Conservation (phyloP, 37 sponge, comb jelly and placozoan species). For the Tethya wilhelma region DNA sequence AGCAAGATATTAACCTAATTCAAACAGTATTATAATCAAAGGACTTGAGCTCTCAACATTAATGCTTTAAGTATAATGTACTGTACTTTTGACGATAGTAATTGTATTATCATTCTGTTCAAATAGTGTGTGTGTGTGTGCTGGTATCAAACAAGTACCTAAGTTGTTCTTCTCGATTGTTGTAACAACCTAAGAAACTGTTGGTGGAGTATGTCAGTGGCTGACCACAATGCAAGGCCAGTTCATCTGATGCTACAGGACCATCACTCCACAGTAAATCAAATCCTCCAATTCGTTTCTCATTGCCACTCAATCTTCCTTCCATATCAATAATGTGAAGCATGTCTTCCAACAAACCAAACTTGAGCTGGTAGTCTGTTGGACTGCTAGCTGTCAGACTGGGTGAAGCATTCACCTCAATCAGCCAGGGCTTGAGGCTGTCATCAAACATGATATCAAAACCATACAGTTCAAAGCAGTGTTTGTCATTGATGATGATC, state of each 20-base stretch:
- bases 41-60: no score
- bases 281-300: slow-evolving; percentile 98
- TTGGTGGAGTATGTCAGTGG: slow-evolving; percentile 87
- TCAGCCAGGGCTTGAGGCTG: slow-evolving; percentile 95
- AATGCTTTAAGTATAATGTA: no score
- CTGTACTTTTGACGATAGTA: no score
- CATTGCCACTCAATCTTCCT: slow-evolving; percentile 83
- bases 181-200: slow-evolving; percentile 89
- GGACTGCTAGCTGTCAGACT: slow-evolving; percentile 97
- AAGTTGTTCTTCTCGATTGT: slow-evolving; percentile 77
- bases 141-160: slow-evolving; percentile 72
- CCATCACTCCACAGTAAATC: slow-evolving; percentile 99
- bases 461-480: slow-evolving; percentile 99
- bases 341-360: slow-evolving; percentile 93
- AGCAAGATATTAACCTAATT: background rate
- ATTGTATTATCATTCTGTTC: background rate
- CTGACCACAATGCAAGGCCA: slow-evolving; percentile 83
- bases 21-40: background rate
- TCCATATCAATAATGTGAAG: slow-evolving; percentile 97
- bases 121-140: no score
- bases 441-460: slow-evolving; percentile 97
- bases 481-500: slow-evolving; percentile 98
- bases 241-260: slow-evolving; percentile 90
- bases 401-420: slow-evolving; percentile 99
- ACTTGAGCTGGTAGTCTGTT: slow-evolving; percentile 97